Base-by-base conservation (phyloP, 2,888 invertebrate species). In the Amiota mariae region DNA sequence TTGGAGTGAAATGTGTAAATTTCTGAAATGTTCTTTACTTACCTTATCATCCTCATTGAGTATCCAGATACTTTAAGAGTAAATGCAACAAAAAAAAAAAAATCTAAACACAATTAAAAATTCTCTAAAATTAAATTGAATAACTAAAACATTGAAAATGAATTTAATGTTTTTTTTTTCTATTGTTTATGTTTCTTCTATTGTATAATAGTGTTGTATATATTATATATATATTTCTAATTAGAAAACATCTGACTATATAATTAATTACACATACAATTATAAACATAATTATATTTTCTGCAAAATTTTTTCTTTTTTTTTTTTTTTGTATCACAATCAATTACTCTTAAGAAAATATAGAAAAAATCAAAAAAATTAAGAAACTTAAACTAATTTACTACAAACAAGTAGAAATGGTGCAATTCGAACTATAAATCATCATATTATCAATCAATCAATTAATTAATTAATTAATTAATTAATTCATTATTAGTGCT, bases 301-400 rank as follows among this genome's bases (percentile, higher is more conserved):
- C 80, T 85, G 80, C 85, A 36, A 24, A 24, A 24, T 24, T 24
- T 57, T 15, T 57, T 57, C 18, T 57, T 57, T 57, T n/a, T n/a
- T n/a, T 57, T 84, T 85, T 81, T 82, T 13, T 61, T 83, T 51
- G 51, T 84, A 84, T 87, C 83, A 84, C 83, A 84, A 84, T 85
- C 78, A 83, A 83, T 85, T 84, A 84, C 82, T 20, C 18, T 63
- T 46, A 46, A 20, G 47, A 63, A 63, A 63, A 59, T 20, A 20
- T n/a, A 1, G 46, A 18, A 63, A 13, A 13, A 63, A 57, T 20
- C 1, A 63, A 61, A 61, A n/a, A 64, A 59, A 13, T 63, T 24
- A 81, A 81, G 79, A 74, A 81, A 84, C 86, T 85, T 86, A 83
- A 70, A 57, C 86, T 86, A 84, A 76, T 47, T 20, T 20, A 84